A percentile compares a stretch with the other conserved stretches of the same genome.
These are phyloP conservation scores for Neoniphon sammara DNA, from an alignment of 2,797 vertebrate genomes.

Conservation along the genomic window DNA sequence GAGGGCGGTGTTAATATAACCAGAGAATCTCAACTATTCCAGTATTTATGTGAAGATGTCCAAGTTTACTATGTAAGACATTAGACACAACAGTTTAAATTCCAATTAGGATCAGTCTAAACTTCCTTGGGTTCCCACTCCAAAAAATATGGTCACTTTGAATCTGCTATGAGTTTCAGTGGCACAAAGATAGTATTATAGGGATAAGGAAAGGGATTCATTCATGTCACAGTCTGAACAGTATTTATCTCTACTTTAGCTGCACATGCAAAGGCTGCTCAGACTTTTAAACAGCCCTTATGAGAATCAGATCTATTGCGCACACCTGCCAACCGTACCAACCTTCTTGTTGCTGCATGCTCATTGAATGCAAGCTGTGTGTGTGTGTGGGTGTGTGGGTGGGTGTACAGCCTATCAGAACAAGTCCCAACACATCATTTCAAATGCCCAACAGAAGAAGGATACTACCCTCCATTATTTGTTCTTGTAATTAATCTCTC, in stretches of 20 bases:
- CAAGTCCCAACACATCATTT: not conserved
- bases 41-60: conserved; percentile 58
- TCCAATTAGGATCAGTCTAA: conserved; percentile 60
- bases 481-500: not conserved
- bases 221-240: not conserved
- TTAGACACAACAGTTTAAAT: conserved; percentile 56
- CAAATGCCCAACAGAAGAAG: not conserved
- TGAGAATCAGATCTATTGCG: not conserved
- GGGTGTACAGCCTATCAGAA: not conserved
- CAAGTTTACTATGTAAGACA: conserved; percentile 49
- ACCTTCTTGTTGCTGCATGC: not conserved
- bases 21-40: conserved; percentile 42
- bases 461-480: not conserved
- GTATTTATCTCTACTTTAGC: not conserved
- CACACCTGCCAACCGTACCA: not conserved
- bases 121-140: conserved; percentile 40
- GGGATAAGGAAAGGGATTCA: not conserved
- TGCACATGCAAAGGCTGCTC: conserved; percentile 8
- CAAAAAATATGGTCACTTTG: not conserved
- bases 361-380: not conserved
- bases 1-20: conserved; percentile 29
- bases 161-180: not conserved
- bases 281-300: not conserved
- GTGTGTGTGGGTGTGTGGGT: too few species aligned
- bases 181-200: conserved; percentile 7